Conservation (phyloP, 1,140 invertebrate genomes). For the Lamellibrachia luymesi region DNA sequence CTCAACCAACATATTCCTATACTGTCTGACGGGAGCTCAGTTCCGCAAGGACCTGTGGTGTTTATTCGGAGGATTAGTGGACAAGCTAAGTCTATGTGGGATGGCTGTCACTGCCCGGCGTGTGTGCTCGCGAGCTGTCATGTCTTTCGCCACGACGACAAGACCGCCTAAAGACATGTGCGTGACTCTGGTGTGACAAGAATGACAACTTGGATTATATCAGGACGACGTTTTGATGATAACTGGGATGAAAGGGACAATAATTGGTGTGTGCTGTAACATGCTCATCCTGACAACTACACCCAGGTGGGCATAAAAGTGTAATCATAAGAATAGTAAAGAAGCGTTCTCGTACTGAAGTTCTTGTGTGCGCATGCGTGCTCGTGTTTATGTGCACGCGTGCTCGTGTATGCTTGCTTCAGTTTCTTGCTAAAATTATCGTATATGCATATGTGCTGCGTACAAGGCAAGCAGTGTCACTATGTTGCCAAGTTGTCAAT, state of each 20-base stretch:
- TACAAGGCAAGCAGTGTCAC: neutral
- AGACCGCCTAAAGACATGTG: neutral
- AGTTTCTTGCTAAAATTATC: neutral
- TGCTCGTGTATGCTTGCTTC: neutral
- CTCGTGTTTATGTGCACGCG: too few relatives aligned
- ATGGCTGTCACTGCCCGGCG: neutral
- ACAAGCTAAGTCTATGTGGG: neutral
- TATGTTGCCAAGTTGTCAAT: neutral
- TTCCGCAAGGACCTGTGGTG: constrained; percentile 31
- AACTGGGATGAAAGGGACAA: neutral
- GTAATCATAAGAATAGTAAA: neutral
- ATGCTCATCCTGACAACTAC: neutral
- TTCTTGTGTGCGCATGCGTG: too few relatives aligned
- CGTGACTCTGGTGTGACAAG: neutral
- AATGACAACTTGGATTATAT: neutral
- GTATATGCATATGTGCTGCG: neutral
- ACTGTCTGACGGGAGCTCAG: constrained; percentile 29
- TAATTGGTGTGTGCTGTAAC: neutral
- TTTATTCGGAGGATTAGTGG: neutral
- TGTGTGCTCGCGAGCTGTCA: neutral
- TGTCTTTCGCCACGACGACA: neutral
- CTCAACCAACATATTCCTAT: constrained; percentile 34
- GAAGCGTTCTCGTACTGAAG: neutral
- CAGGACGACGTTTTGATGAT: neutral
- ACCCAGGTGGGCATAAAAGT: neutral